Conservation (phyloP, 1,140 invertebrate genomes). For the Orius insidiosus region DNA sequence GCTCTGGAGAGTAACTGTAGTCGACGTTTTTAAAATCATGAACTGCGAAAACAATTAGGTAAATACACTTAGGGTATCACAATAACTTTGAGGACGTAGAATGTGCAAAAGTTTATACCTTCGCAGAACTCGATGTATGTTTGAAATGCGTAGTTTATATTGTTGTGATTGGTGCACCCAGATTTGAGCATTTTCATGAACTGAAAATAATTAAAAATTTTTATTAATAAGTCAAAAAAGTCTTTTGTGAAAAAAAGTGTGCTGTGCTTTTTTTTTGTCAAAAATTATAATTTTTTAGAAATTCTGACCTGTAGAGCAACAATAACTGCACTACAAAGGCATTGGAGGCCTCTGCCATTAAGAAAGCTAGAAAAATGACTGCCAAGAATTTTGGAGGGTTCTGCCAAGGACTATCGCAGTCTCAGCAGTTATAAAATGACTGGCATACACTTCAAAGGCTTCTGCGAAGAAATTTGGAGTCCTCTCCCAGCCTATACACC, state of each 20-base stretch:
- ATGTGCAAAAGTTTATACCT: slow-evolving; percentile 15
- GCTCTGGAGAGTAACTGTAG: slow-evolving; percentile 12
- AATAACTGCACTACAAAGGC: too few relatives aligned
- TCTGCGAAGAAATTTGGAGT: too few relatives aligned
- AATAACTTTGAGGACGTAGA: too few relatives aligned
- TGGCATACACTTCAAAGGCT: too few relatives aligned
- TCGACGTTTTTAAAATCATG: slow-evolving; percentile 13
- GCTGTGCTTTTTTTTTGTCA: not conserved
- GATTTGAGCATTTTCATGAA: slow-evolving; percentile 27
- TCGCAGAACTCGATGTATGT: slow-evolving; percentile 20
- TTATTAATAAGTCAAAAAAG: slow-evolving; percentile 4
- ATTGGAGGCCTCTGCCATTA: too few relatives aligned
- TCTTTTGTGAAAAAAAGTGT: not conserved
- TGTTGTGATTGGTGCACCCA: slow-evolving; percentile 27
- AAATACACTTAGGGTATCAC: slow-evolving; percentile 1
- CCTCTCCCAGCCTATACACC: too few relatives aligned
- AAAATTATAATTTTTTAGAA: too few relatives aligned
- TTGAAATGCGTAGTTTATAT: slow-evolving; percentile 24
- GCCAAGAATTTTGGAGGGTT: too few relatives aligned
- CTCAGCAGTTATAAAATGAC: too few relatives aligned
- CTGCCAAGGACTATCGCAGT: too few relatives aligned
- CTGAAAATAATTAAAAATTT: slow-evolving; percentile 24
- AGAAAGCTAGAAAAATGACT: too few relatives aligned
- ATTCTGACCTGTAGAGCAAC: too few relatives aligned
- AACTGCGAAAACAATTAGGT: slow-evolving; percentile 9